These are phyloP conservation scores for Mastacembelus armatus DNA, from an alignment of 2,797 vertebrate genomes.

Conservation along the genomic window DNA sequence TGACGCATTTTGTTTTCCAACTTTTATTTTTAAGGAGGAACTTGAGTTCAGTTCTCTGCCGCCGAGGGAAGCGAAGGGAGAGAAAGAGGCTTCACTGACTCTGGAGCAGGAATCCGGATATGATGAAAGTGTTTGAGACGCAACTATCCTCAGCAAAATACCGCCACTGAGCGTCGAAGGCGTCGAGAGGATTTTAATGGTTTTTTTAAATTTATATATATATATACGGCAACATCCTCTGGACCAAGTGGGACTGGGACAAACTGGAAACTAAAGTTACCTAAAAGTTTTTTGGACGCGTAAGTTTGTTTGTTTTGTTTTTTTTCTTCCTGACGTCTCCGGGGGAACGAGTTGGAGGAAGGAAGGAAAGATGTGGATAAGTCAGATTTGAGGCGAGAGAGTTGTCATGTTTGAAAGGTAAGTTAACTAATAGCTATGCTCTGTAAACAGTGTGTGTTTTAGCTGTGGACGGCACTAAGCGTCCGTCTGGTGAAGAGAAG, in stretches of 20 bases:
- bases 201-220: too few species aligned
- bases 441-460: constrained; percentile 27
- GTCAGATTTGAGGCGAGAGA: constrained; percentile 65
- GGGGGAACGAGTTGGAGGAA: constrained; percentile 34
- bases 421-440: too few species aligned
- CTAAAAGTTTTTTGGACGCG: constrained; percentile 28
- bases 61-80: constrained; percentile 59
- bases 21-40: constrained; percentile 48
- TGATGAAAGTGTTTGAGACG: constrained; percentile 87
- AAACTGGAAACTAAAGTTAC: neutral
- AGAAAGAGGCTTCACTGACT: constrained; percentile 50
- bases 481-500: constrained; percentile 4
- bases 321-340: constrained; percentile 15
- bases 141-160: constrained; percentile 58
- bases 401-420: constrained; percentile 86
- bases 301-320: constrained; percentile 12
- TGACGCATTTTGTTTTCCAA: neutral
- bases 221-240: constrained; percentile 13
- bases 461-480: constrained; percentile 4
- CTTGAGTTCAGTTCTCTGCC: constrained; percentile 41
- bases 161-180: constrained; percentile 53
- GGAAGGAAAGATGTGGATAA: constrained; percentile 70
- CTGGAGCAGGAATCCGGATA: constrained; percentile 88
- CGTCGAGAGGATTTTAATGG: constrained; percentile 18
- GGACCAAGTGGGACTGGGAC: constrained; percentile 6